phyloP scores from a whole-genome alignment of 2,113 vertebrate species.

The Clarias magur region DNA sequence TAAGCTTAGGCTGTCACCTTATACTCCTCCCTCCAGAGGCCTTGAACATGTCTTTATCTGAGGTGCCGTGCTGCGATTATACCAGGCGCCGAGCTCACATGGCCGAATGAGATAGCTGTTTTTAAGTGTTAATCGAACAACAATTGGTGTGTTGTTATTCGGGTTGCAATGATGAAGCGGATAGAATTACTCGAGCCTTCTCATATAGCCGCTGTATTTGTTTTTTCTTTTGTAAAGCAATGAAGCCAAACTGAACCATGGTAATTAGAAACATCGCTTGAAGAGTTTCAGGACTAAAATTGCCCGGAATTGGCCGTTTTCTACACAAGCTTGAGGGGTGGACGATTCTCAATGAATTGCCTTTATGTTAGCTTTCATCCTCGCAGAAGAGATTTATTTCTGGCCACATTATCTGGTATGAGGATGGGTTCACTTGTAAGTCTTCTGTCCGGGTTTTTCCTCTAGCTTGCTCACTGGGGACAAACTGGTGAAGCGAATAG shows the following conservation, averaged over 20 bases:
- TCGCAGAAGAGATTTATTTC: too few species aligned
- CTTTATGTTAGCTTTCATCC: too few species aligned
- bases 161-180: neutral
- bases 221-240: neutral
- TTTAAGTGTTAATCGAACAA: neutral
- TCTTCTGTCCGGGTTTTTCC: too few species aligned
- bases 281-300: too few species aligned
- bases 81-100: neutral
- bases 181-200: neutral
- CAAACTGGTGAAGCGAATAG: too few species aligned
- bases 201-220: neutral
- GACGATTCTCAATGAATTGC: too few species aligned
- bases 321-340: too few species aligned
- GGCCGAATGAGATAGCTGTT: neutral
- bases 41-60: constrained; percentile 44
- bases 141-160: neutral
- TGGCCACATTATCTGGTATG: too few species aligned
- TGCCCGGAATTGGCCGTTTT: too few species aligned
- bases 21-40: constrained; percentile 8
- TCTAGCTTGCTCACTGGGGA: too few species aligned
- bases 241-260: too few species aligned
- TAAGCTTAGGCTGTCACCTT: constrained; percentile 25
- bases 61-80: constrained; percentile 11
- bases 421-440: too few species aligned
- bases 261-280: neutral